These are phyloP conservation scores for Zoanthus sociatus DNA, from an alignment of 92 coral and sea anemone genomes.

Conservation along the genomic window DNA sequence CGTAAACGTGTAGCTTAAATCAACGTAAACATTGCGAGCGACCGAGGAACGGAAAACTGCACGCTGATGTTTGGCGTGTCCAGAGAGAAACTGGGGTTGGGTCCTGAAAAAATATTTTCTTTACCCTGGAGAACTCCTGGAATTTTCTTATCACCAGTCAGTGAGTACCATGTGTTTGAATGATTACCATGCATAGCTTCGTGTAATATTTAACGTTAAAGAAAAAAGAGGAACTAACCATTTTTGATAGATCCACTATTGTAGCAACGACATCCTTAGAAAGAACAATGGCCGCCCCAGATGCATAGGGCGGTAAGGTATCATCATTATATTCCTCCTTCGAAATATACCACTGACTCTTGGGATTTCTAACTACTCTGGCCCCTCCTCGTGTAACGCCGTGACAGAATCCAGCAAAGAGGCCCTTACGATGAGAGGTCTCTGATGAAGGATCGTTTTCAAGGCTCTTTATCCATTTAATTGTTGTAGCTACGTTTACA, in stretches of 20 bases:
- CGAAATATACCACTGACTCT: conserved; percentile 81
- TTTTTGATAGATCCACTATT: conserved; percentile 54
- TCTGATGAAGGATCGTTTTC: conserved; percentile 16
- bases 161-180: too few relatives aligned
- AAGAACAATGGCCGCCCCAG: conserved; percentile 76
- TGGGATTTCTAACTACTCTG: conserved; percentile 64
- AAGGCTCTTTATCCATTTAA: conserved; percentile 59
- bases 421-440: conserved; percentile 34
- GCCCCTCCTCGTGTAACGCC: conserved; percentile 62
- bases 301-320: conserved; percentile 71
- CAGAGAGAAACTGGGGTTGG: too few relatives aligned
- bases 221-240: conserved; percentile 56
- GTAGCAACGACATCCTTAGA: conserved; percentile 74
- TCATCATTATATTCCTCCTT: conserved; percentile 71
- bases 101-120: too few relatives aligned
- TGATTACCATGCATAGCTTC: too few relatives aligned
- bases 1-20: too few relatives aligned
- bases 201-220: too few relatives aligned
- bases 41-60: too few relatives aligned
- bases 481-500: conserved; percentile 71
- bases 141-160: too few relatives aligned
- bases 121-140: too few relatives aligned
- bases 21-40: too few relatives aligned
- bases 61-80: too few relatives aligned
- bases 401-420: conserved; percentile 84